phyloP scores from a whole-genome alignment of 2,888 invertebrate species.

The Drosophila longiperda region DNA sequence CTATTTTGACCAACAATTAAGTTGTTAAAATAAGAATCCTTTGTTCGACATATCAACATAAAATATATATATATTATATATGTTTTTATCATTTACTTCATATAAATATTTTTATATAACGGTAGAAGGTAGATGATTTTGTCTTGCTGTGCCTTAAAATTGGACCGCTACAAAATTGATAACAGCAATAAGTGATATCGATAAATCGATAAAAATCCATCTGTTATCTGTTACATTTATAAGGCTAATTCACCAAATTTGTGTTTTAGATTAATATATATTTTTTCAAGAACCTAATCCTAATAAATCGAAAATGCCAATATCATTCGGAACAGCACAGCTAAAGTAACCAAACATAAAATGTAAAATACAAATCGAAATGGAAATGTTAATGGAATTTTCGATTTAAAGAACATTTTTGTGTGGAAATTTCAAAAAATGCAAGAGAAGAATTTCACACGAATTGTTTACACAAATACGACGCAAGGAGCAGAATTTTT shows the following conservation, averaged over 20 bases:
- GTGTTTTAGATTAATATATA: not conserved
- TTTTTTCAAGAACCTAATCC: not conserved
- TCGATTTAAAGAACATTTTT: constrained; percentile 8
- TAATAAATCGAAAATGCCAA: too few relatives aligned
- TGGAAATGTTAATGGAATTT: constrained; percentile 24
- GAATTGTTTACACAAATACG: constrained; percentile 11
- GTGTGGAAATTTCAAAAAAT: constrained; percentile 27
- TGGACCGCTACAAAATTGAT: not conserved
- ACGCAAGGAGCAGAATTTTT: constrained; percentile 14
- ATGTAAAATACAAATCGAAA: not conserved
- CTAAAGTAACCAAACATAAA: not conserved
- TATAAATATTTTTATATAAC: not conserved
- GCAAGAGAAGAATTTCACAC: constrained; percentile 42
- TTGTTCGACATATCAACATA: not conserved
- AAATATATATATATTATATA: not conserved
- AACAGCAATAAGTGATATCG: not conserved
- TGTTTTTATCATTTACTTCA: not conserved
- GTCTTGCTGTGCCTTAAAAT: not conserved
- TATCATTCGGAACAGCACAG: not conserved
- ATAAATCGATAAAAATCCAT: not conserved
- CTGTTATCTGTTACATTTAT: not conserved
- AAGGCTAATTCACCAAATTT: not conserved
- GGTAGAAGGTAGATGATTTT: not conserved
- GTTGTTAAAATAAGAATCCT: not conserved
- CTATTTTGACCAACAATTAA: not conserved